Evolutionary conservation across 2,797 vertebrate genomes (phyloP), one percentile per base, ranked within the genome.

Genomic region (Ctenosaura bakeri): DNA sequence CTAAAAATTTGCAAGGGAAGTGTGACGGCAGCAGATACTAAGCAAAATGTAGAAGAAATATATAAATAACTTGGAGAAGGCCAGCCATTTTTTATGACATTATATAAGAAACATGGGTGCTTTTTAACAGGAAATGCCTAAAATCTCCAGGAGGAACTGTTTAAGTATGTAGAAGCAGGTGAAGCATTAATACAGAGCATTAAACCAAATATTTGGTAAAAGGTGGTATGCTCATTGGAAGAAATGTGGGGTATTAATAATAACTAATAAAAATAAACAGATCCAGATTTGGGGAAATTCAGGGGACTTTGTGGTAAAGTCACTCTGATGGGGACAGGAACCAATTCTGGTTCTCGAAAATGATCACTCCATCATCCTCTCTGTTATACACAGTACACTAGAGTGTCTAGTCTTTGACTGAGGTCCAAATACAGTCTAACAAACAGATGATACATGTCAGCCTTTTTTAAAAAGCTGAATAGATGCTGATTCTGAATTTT

Each of bases 1-100:
- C 71, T 92, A 91, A 87, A 87, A 1, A 29, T 93, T 95, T 85
- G 86, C 73, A n/a, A 92, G 91, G 87, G 85, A 56, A 83, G 73
- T 20, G 8, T 69, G 13, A 42, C 66, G 64, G 81, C 54, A 5
- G 91, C 29, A 3, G 35, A 38, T 84, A 83, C 87, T 91, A 59
- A 89, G 83, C 26, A 59, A 88, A 88, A 79, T 0, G 35, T 78
- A 64, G 8, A 0, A 10, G 29, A 54, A 38, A 83, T 52, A 3
- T 52, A 56, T 32, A 50, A 54, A 0, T 6, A 42, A 6, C 62
- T 29, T 80, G 59, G 54, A 12, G 69, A 89, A 90, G 22, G 76
- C 14, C 0, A 88, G 42, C 20, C 83, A 2, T 0, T 0, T 0
- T 86, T 71, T 1, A 0, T 76, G 35, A 35, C 0, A 50, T 85